Evolutionary conservation across 1,140 invertebrate species (phyloP), one percentile per base, ranked within the genome.

Genomic region (Glossosoma conforme): DNA sequence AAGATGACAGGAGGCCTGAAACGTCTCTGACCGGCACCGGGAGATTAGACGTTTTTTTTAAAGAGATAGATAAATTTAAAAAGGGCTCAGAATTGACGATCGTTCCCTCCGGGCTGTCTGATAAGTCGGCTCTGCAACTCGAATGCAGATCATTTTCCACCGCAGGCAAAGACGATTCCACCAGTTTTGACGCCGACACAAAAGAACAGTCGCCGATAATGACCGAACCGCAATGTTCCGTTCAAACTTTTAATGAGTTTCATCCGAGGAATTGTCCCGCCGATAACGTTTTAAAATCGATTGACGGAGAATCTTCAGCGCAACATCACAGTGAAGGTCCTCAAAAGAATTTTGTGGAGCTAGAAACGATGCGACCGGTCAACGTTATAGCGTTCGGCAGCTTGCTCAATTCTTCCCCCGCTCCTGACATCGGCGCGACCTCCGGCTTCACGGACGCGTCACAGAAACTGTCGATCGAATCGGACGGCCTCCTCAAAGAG

Each of bases 371-470:
- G 44, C 59, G 71, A 22, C 69, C 72, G 0, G 69, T 72, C 18
- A 72, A 72, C 56, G 68, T 71, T 1, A 68, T 74, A 9, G 61
- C 65, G 1, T 75, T 72, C 47, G 63, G 66, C 8, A 70, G 64
- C 35, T 65, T 72, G 57, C 46, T 62, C 5, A 30, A 62, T 38
- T 6, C 25, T 60, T 67, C 43, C 67, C 66, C 47, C 64, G 28
- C 14, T 1, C 32, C 48, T 15, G 68, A 28, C 63, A 69, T 32
- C 66, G 65, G 5, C 66, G 64, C 45, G 63, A 68, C 40, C 62
- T 62, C 37, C 65, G 70, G 46, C 51, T 72, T 25, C 17, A 35
- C 36, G 13, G 36, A 37, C 11, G 36, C 37, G 8, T 36, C 37
- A 13, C 13, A 21, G 5, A 51, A 51, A 36, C 19, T 20, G 10